phyloP scores from a whole-genome alignment of 2,113 vertebrate species.

The Apteryx owenii region DNA sequence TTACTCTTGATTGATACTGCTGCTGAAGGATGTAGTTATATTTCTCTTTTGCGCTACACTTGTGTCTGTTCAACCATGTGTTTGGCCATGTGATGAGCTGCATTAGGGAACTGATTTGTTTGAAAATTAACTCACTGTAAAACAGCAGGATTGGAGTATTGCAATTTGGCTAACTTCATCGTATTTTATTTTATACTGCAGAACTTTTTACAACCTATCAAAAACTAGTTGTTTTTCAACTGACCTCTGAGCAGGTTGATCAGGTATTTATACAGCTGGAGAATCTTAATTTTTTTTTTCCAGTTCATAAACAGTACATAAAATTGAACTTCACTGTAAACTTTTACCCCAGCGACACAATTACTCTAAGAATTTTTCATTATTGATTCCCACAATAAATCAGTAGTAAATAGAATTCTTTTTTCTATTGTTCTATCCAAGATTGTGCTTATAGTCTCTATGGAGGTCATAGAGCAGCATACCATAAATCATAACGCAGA shows the following conservation, averaged over 20 bases:
- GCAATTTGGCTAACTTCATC: background rate
- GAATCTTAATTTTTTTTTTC: background rate
- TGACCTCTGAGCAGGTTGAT: background rate
- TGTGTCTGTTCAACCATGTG: background rate
- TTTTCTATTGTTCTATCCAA: background rate
- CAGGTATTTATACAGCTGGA: background rate
- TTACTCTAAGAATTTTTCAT: background rate
- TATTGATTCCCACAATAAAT: background rate
- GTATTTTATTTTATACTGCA: background rate
- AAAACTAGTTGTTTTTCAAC: fast-evolving
- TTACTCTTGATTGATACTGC: background rate
- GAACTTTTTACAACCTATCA: background rate
- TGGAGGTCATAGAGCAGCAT: background rate
- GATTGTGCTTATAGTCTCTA: background rate
- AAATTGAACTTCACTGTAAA: background rate
- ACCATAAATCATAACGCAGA: no score
- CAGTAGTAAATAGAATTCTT: background rate
- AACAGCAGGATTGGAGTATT: background rate
- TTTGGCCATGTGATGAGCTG: background rate
- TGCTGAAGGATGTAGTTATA: background rate
- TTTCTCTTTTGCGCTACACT: background rate
- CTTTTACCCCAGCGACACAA: background rate
- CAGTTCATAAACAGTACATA: background rate
- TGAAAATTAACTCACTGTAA: background rate
- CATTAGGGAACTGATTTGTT: background rate